Conservation (phyloP, 37 sponge, comb jelly and placozoan species). For the Mnemiopsis leidyi region DNA sequence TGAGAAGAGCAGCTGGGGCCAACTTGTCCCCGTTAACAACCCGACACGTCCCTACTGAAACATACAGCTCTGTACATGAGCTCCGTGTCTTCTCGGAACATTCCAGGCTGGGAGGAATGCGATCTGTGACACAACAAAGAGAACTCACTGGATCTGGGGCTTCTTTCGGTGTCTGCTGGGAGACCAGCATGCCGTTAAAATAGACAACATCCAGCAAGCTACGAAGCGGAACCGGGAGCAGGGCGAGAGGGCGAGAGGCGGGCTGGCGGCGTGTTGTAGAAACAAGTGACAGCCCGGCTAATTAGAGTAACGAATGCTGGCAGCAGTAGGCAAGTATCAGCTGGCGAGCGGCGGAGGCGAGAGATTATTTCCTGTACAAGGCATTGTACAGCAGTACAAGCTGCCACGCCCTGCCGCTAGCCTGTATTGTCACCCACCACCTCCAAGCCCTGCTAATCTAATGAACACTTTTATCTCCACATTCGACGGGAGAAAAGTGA, state of each 20-base stretch:
- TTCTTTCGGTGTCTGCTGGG: not conserved
- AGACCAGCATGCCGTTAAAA: not conserved
- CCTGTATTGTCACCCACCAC: not conserved
- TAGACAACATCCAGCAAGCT: not conserved
- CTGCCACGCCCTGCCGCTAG: not conserved
- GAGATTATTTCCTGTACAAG: not conserved
- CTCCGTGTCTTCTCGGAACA: not conserved
- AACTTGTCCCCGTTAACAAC: no score
- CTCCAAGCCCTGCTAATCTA: not conserved
- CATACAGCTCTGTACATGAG: no score
- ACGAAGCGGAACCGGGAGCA: not conserved
- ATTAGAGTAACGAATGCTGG: not conserved
- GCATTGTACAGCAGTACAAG: not conserved
- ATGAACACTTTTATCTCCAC: not conserved
- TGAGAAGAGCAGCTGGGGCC: not conserved
- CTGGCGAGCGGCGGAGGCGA: not conserved
- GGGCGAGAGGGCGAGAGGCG: not conserved
- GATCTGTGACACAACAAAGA: not conserved
- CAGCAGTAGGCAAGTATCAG: not conserved
- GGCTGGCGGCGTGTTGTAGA: not conserved
- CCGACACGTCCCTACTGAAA: not conserved
- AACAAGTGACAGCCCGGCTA: not conserved
- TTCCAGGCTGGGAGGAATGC: not conserved
- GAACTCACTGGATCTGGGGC: not conserved
- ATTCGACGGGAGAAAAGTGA: not conserved